Conservation (phyloP, 2,888 invertebrate species). For the Achlya flavicornis region DNA sequence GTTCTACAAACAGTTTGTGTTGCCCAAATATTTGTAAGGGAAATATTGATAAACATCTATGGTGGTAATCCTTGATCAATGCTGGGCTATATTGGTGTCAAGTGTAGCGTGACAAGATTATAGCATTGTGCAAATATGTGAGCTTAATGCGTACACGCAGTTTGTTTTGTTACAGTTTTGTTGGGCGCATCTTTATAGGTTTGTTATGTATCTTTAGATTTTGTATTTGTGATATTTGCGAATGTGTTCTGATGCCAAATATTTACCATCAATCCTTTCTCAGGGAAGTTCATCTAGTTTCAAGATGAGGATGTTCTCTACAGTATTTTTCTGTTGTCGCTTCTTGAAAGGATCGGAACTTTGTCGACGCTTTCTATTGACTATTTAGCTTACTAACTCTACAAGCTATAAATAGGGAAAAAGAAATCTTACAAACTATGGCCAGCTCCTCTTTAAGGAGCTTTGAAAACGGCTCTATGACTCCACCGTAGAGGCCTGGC, state of each 20-base stretch:
- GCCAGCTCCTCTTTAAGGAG: too few species aligned
- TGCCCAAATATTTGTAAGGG: conserved; percentile 65
- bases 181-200: conserved; percentile 6
- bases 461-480: too few species aligned
- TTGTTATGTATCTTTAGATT: background rate
- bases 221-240: background rate
- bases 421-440: too few species aligned
- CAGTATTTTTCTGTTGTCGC: too few species aligned
- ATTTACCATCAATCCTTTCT: background rate
- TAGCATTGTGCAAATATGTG: conserved; percentile 70
- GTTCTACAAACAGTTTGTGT: conserved; percentile 43
- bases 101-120: conserved; percentile 81
- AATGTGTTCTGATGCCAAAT: background rate
- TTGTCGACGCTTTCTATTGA: too few species aligned
- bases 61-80: conserved; percentile 71
- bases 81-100: conserved; percentile 69
- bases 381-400: too few species aligned
- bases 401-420: too few species aligned
- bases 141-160: conserved; percentile 29
- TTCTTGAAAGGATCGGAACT: too few species aligned
- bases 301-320: too few species aligned
- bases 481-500: too few species aligned
- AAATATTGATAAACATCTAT: conserved; percentile 75
- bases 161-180: conserved; percentile 21
- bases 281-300: too few species aligned